Evolutionary conservation across 2,113 vertebrate genomes (phyloP), one percentile per base, ranked within the genome.

Genomic region (Macroglossus sobrinus): DNA sequence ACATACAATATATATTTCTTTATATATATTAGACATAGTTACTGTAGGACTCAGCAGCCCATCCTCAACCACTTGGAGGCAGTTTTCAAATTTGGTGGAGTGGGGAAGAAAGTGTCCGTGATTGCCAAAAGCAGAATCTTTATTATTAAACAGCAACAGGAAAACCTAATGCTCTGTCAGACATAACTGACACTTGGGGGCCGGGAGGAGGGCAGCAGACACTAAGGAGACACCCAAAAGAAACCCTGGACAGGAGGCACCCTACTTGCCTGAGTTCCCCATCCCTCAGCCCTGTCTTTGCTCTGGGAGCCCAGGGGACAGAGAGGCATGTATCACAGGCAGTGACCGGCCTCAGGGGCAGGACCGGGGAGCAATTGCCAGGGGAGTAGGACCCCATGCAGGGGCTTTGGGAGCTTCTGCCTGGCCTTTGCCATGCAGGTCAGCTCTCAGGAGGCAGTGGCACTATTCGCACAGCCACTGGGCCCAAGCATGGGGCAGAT

Each of bases 81-180:
- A 66, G 89, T 91, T 96, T 90, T 91, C 63, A 95, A 89, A 84
- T 80, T 66, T 63, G 4, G 0, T 90, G 91, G 91, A 78, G 4
- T 59, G 40, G 64, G 68, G 57, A 89, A 88, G 90, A 24, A 84
- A 64, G 59, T 80, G 95, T 79, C 97, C 68, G 7, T 78, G 6
- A 55, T 38, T 68, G 75, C 95, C 94, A 86, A 95, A 94, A 96
- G 98, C 53, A 16, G 71, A 94, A 92, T 92, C 88, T 81, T 97
- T 98, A 98, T 98, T 97, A 97, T 97, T 86, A 93, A 96, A 95
- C 94, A 96, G 96, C 93, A 90, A 95, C 90, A 86, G 96, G 89
- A 82, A 69, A 93, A 89, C 91, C 95, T 86, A 72, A 76, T 19
- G 86, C 64, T 87, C 95, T 71, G 80, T 71, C 82, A 69, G 74